Percentiles rank a stretch among this genome's conserved stretches.
Evolutionary conservation across 2,888 invertebrate species (phyloP).

Genomic region (Trisateles emortualis): DNA sequence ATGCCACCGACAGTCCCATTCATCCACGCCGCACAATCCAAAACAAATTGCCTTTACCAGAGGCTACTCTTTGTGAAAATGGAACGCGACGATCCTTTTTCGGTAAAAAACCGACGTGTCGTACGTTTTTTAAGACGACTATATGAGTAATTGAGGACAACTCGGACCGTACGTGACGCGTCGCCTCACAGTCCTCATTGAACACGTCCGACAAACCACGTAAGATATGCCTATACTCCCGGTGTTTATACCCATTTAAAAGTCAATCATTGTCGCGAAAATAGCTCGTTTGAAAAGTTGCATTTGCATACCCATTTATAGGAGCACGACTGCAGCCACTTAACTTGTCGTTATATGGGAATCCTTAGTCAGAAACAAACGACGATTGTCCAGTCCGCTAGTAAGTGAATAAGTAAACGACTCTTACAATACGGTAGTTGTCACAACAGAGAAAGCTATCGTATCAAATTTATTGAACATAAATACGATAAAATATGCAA

Average conservation of each 20-base stretch:
- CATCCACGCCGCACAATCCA: conserved; percentile 71
- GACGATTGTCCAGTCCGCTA: conserved; percentile 54
- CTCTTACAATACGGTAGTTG: conserved; percentile 46
- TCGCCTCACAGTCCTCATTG: conserved; percentile 20
- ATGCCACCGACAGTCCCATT: conserved; percentile 63
- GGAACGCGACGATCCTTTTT: conserved; percentile 63
- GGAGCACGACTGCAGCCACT: conserved; percentile 68
- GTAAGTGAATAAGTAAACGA: conserved; percentile 44
- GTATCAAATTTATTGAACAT: conserved; percentile 35
- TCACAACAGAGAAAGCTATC: conserved; percentile 41
- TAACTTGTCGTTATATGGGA: conserved; percentile 68
- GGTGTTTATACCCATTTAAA: conserved; percentile 72
- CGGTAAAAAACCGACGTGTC: conserved; percentile 58
- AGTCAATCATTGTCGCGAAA: conserved; percentile 78
- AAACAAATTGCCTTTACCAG: conserved; percentile 76
- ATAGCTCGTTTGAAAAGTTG: conserved; percentile 63
- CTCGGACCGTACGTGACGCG: conserved; percentile 48
- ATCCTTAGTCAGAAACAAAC: conserved; percentile 56
- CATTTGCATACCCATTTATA: conserved; percentile 72
- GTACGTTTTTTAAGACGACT: conserved; percentile 56
- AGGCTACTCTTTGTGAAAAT: conserved; percentile 63
- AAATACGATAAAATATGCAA: conserved; percentile 26
- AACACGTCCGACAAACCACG: conserved; percentile 44
- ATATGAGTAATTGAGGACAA: conserved; percentile 69
- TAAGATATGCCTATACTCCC: conserved; percentile 59